phyloP scores from a whole-genome alignment of 2,797 vertebrate genomes.

The Molossus alvarezi region DNA sequence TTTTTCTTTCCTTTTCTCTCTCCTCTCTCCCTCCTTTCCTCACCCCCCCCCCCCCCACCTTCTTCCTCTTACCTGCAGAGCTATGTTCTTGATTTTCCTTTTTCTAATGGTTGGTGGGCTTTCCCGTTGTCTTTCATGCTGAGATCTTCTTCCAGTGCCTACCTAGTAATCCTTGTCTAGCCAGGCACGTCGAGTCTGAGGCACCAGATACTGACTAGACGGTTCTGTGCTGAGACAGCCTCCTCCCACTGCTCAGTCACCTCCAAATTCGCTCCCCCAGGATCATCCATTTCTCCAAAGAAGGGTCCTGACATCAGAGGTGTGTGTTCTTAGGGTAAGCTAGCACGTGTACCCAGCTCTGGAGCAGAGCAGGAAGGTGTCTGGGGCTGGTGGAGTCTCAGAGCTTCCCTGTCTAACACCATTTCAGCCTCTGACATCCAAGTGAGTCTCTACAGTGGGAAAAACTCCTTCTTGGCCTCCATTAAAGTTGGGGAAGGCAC shows the following conservation, averaged over 20 bases:
- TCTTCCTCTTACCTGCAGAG: background rate
- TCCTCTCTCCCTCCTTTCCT: fast-evolving
- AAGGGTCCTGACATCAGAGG: background rate
- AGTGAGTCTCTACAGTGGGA: background rate
- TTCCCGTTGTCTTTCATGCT: background rate
- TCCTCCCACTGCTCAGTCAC: background rate
- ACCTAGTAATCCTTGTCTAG: fast-evolving
- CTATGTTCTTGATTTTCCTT: background rate
- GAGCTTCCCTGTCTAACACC: fast-evolving
- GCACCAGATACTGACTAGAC: too few relatives aligned
- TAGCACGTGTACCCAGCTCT: too few relatives aligned
- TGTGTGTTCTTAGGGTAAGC: fast-evolving
- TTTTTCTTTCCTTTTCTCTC: background rate
- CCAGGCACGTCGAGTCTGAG: too few relatives aligned
- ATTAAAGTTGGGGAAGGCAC: fast-evolving
- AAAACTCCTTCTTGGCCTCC: background rate
- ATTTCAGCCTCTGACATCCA: background rate
- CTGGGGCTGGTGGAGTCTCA: background rate
- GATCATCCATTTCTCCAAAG: background rate
- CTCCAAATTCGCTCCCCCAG: fast-evolving
- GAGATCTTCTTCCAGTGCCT: background rate
- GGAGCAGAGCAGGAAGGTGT: background rate
- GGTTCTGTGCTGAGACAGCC: background rate
- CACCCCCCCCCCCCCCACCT: fast-evolving
- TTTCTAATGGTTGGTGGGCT: fast-evolving